Evolutionary conservation across 2,113 vertebrate genomes (phyloP).

Genomic region (Pterocles burchelli): DNA sequence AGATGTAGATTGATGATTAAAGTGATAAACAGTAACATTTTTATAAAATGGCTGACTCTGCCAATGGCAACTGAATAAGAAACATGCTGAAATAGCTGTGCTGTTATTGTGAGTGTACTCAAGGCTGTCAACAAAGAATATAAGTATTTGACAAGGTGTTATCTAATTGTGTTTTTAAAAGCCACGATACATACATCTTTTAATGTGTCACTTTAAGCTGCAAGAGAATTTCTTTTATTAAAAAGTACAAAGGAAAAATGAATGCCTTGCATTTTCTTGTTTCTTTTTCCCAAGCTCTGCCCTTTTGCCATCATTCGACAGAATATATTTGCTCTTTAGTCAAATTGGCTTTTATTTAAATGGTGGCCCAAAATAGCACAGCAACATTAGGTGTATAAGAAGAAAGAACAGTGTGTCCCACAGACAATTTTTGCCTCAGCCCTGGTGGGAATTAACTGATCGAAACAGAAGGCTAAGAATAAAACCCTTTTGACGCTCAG

Average conservation of each 20-base stretch:
- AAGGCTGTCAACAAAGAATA: conserved; percentile 85
- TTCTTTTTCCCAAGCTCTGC: conserved; percentile 71
- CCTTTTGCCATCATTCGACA: conserved; percentile 74
- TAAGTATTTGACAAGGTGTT: conserved; percentile 89
- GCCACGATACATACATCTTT: conserved; percentile 84
- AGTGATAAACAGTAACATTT: conserved; percentile 82
- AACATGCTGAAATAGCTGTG: conserved; percentile 79
- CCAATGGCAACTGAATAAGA: conserved; percentile 79
- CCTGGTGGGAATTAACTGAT: conserved; percentile 61
- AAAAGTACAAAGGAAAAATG: conserved; percentile 81
- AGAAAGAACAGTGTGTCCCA: conserved; percentile 73
- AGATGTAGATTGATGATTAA: conserved; percentile 82
- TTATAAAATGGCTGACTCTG: conserved; percentile 86
- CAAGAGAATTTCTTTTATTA: conserved; percentile 81
- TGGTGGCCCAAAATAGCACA: conserved; percentile 78
- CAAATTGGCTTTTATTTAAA: conserved; percentile 84
- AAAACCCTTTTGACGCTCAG: conserved; percentile 9
- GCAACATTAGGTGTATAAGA: conserved; percentile 70
- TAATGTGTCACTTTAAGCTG: conserved; percentile 83
- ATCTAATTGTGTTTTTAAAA: conserved; percentile 92
- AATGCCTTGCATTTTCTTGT: conserved; percentile 79
- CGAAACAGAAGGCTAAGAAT: conserved; percentile 62
- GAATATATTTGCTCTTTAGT: conserved; percentile 82
- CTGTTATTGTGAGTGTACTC: conserved; percentile 77
- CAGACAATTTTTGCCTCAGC: conserved; percentile 57